A percentile compares a stretch with the other conserved stretches of the same genome.
Evolutionary conservation across 2,113 vertebrate species (phyloP).

Genomic region (Vireo altiloquus): DNA sequence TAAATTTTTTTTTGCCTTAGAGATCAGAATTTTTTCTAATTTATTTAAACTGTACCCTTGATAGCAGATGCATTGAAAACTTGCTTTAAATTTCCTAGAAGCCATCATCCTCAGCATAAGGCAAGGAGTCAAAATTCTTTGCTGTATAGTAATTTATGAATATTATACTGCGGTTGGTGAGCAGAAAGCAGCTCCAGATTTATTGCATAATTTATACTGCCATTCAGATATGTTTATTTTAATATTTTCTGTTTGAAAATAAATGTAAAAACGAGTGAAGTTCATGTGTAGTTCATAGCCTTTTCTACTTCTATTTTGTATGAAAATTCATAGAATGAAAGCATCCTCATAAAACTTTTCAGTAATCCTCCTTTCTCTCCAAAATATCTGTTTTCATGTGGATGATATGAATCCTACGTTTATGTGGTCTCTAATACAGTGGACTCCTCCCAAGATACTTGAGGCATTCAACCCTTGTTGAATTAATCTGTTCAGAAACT

Average conservation of each 20-base stretch:
- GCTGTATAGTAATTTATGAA: neutral
- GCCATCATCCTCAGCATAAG: neutral
- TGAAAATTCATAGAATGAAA: neutral
- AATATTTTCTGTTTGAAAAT: neutral
- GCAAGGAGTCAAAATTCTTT: neutral
- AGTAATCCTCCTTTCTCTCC: neutral
- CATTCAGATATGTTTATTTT: neutral
- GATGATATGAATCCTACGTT: neutral
- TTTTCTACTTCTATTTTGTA: neutral
- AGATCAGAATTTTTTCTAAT: neutral
- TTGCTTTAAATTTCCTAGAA: neutral
- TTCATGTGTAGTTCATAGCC: neutral
- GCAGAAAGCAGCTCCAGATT: neutral
- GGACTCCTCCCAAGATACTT: neutral
- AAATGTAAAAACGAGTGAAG: neutral
- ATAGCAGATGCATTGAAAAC: neutral
- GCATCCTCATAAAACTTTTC: neutral
- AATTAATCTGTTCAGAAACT: slow-evolving; percentile 24
- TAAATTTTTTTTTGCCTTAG: neutral
- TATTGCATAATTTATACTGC: neutral
- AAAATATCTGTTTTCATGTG: neutral
- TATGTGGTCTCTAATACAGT: slow-evolving; percentile 2
- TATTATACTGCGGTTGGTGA: neutral
- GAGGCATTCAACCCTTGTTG: neutral
- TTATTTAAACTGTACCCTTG: neutral